These are phyloP conservation scores for Eurois occulta DNA, from an alignment of 2,888 invertebrate genomes.

Conservation along the genomic window DNA sequence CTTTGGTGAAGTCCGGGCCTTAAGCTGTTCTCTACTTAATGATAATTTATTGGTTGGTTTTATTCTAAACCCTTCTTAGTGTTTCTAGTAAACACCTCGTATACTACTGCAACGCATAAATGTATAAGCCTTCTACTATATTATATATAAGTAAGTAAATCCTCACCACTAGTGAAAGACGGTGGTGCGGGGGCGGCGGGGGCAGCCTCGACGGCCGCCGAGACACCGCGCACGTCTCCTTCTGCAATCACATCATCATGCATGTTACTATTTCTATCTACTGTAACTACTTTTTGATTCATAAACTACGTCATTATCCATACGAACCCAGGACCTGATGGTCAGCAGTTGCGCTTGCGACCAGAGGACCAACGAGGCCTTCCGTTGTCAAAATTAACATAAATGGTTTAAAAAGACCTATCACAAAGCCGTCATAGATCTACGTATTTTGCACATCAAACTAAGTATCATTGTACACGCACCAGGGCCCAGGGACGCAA, in stretches of 20 bases:
- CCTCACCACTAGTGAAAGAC: conserved; percentile 88
- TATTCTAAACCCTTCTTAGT: background rate
- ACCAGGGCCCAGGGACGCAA: background rate
- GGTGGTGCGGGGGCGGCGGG: conserved; percentile 88
- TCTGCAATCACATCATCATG: conserved; percentile 75
- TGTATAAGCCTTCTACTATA: conserved; percentile 1
- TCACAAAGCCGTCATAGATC: background rate
- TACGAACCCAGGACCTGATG: background rate
- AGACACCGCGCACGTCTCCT: conserved; percentile 86
- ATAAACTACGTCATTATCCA: background rate
- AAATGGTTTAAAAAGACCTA: background rate
- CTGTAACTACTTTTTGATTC: background rate
- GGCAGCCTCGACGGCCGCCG: conserved; percentile 87
- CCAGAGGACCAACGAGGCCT: background rate
- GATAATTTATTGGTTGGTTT: background rate
- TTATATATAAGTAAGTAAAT: conserved; percentile 8
- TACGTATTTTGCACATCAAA: background rate
- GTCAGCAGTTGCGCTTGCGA: background rate
- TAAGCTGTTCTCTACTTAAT: background rate
- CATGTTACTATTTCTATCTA: conserved; percentile 28
- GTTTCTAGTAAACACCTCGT: background rate
- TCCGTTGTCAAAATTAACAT: background rate
- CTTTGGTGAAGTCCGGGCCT: no score
- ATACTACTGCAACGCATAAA: background rate
- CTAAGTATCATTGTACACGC: background rate